These are phyloP conservation scores for Trichonephila clavata DNA, from an alignment of 1,140 invertebrate species.

Conservation along the genomic window DNA sequence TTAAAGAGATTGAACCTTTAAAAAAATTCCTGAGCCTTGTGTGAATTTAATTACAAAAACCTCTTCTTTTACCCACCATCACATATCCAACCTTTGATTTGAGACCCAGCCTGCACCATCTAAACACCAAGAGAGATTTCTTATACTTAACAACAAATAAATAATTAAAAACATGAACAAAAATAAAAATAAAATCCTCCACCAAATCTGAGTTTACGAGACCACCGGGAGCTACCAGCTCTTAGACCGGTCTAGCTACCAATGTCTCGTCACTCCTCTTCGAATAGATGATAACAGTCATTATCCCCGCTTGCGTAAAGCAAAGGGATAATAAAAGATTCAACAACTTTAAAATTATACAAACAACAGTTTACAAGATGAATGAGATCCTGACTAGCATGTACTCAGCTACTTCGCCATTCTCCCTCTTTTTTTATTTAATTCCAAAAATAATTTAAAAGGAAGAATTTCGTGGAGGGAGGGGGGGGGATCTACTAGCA, in stretches of 20 bases:
- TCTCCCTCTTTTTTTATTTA: no score
- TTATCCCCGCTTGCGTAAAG: background rate
- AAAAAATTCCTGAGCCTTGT: no score
- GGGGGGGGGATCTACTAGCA: background rate
- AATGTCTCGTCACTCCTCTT: background rate
- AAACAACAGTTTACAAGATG: slow-evolving; percentile 12
- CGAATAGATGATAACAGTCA: slow-evolving; percentile 15
- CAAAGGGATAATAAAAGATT: background rate
- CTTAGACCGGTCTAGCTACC: background rate
- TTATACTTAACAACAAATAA: background rate
- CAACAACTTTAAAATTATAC: slow-evolving; percentile 1
- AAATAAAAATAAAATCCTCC: background rate
- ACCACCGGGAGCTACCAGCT: background rate
- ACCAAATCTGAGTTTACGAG: background rate
- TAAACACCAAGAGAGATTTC: background rate
- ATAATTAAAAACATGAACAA: background rate
- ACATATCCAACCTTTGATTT: background rate
- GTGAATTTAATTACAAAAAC: no score
- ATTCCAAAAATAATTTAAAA: no score
- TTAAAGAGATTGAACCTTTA: no score
- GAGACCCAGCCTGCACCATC: background rate
- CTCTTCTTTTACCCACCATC: no score
- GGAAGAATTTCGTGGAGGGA: no score
- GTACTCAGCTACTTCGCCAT: background rate
- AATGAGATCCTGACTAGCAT: background rate